Base-by-base conservation (phyloP, 2,888 invertebrate genomes). In the Caenorhabditis plicata region DNA sequence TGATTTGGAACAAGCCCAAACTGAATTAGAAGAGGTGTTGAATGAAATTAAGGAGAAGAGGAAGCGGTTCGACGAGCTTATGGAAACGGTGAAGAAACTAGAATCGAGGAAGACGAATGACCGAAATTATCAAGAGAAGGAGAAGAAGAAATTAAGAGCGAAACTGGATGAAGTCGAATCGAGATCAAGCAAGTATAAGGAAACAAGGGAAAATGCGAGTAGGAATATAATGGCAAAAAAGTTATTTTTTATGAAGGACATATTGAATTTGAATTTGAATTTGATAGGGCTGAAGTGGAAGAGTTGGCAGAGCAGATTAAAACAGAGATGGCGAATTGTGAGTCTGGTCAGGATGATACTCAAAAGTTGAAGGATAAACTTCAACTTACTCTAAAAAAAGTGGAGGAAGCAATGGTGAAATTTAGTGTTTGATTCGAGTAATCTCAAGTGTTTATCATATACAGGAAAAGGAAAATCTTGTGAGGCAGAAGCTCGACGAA, bases 91-190 rank as follows among this genome's bases (percentile, higher is more conserved):
- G 15, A 44, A 32, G 17, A 44, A 58, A 2, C 49, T 56, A 19
- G 70, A 70, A 35, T 15, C 41, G n/a, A 55, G 64, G 32, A 68
- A 71, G 38, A 68, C 56, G 35, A 65, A 69, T 29, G 74, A 73
- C 41, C 66, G 69, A 39, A 44, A 27, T 8, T 64, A 38, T 33
- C 46, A 57, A 45, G 66, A 71, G 40, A 64, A 65, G 40, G 52
- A 55, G 26, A 60, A 49, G 23, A 50, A 49, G 17, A 46, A 42
- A 54, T 52, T 31, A 60, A 55, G 48, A 13, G 45, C 52, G 25
- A 55, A 48, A 17, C 32, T 56, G 36, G 50, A 52, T 27, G 42
- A 38, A 9, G 38, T 48, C 1, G 55, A 54, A 19, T 32, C 53
- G 27, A 45, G 38, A 27, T 46, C 52, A 13, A 27, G 25, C n/a